Percentiles rank a stretch among this genome's conserved stretches.
Conservation (phyloP, 2,113 vertebrate genomes). For the Antidorcas marsupialis region DNA sequence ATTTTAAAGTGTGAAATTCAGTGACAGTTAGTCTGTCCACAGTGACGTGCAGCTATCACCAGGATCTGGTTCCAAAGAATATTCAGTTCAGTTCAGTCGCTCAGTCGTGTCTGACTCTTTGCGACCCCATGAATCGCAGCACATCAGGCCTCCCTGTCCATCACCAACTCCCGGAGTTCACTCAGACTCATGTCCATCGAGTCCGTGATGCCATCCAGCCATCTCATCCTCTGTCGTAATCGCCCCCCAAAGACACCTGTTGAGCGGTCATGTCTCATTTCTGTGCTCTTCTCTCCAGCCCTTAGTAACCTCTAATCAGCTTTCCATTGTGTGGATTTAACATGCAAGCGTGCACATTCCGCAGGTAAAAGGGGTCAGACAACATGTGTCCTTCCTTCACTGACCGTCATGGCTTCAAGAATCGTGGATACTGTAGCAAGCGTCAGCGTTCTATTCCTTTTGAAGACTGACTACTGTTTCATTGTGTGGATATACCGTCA, state of each 20-base stretch:
- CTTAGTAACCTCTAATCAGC: not conserved
- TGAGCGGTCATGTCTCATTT: not conserved
- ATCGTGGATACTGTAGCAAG: accelerated
- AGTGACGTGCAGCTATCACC: too few species aligned
- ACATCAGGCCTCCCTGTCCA: too few species aligned
- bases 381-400: too few species aligned
- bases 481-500: accelerated
- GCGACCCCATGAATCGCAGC: too few species aligned
- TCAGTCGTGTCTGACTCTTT: too few species aligned
- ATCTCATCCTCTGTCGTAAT: too few species aligned
- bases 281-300: not conserved
- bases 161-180: too few species aligned
- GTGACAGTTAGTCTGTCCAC: not conserved
- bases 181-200: too few species aligned
- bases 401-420: not conserved
- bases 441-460: accelerated
- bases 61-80: not conserved
- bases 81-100: not conserved
- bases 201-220: too few species aligned
- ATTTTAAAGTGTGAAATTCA: not conserved
- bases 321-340: not conserved
- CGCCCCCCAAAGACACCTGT: accelerated
- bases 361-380: not conserved
- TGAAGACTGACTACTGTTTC: not conserved
- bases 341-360: not conserved